Evolutionary conservation across 2,797 vertebrate species (phyloP), one percentile per base, ranked within the genome.

Genomic region (Eupleurogrammus muticus): DNA sequence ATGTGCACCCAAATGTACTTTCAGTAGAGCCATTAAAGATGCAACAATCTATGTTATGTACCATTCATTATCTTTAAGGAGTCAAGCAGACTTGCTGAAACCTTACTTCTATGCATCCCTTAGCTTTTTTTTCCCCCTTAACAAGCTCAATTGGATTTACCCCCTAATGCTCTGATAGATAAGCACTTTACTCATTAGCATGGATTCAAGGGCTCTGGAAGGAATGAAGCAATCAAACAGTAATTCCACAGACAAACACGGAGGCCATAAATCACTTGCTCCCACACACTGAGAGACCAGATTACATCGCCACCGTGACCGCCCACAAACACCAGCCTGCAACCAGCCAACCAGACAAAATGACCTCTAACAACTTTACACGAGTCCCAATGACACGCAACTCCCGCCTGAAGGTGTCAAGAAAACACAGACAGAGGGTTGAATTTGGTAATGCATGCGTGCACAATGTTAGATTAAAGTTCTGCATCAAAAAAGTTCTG

Each of bases 161-260:
- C 87, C 87, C 81, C 77, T 79, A 85, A 92, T 86, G 84, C 83
- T 81, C 55, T 69, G 84, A 85, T 80, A 91, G 90, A 93, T 93
- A 92, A 93, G 89, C 85, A 87, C 91, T 91, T 87, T 87, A 77
- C 91, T 93, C 89, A 92, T 94, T 92, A 93, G 83, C 80, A 81
- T 82, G 80, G 87, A 90, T 90, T 85, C 87, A 87, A 87, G 83
- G 84, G 82, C 83, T 88, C 82, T 80, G 85, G 55, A 84, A 89
- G 88, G 84, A 91, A 93, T 89, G 89, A 89, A 92, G 89, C 88
- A 92, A 93, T 93, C 91, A 93, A 89, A 81, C 38, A 36, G 82
- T 92, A 90, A 93, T 92, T 90, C 89, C 80, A 63, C 82, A 89
- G 80, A 92, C 90, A 91, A 91, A 92, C 89, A 91, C 61, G 0